Evolutionary conservation across 2,113 vertebrate genomes (phyloP), one percentile per base, ranked within the genome.

Genomic region (Elachura formosa): DNA sequence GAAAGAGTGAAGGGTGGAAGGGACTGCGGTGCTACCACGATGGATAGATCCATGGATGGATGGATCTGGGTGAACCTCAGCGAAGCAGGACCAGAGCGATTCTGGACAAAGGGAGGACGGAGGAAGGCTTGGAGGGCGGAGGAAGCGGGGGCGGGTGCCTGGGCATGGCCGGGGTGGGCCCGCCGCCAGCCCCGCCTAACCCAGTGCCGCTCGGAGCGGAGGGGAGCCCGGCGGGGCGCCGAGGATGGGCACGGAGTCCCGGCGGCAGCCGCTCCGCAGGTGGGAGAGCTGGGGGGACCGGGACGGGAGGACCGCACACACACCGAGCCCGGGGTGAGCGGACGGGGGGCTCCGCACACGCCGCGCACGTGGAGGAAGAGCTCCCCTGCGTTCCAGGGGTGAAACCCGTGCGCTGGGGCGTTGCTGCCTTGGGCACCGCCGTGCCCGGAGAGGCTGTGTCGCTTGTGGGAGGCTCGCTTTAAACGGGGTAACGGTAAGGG

Each of bases 211-310:
- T 21, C 34, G 59, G 66, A 12, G 66, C 21, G 67, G 67, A 51
- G 82, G 74, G 34, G 67, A 71, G 67, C 48, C 43, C 59, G 25
- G 41, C 38, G 73, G 66, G 56, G 75, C 52, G 56, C 52, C 58
- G 75, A 77, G 59, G 77, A 84, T 91, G 89, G 81, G 82, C 64
- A 66, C 74, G 40, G 93, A 73, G 36, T 28, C 25, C 59, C 64
- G 81, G 78, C 72, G 46, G 77, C 85, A 66, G 78, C 74, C 46
- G 82, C 63, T 17, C 49, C 29, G 10, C 81, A 94, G 90, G 91
- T 89, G 81, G 23, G 91, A 63, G 72, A 64, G 12, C 15, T 26
- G 51, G 45, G 38, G 16, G 22, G 9, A 33, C 1, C 29, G 56
- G 5, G n/a, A 2, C 14, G 28, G 9, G 69, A 26, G 48, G 6